Base-by-base conservation (phyloP, 2,113 vertebrate species). In the Thamnaconus septentrionalis region DNA sequence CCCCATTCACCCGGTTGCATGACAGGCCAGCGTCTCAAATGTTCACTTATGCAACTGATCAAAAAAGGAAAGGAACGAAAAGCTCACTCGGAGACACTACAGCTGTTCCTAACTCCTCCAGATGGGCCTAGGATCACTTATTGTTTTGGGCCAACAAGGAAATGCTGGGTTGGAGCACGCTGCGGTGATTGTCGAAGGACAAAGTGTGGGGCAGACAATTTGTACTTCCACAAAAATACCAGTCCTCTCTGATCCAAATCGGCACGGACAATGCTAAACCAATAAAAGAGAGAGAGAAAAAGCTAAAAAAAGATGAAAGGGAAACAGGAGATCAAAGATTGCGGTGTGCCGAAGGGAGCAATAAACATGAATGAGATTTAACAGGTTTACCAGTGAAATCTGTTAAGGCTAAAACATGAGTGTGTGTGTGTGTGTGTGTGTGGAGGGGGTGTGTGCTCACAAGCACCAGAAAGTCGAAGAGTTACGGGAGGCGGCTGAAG, bases 41-140 rank as follows among this genome's bases (percentile, higher is more conserved):
- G 64, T 52, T 81, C 44, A 65, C 66, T 82, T 77, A 80, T 71
- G 67, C 54, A 77, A 80, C 69, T 71, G 54, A 83, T 71, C 8
- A 3, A 48, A 44, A 41, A 70, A 12, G 45, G 50, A 65, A 61
- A 49, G 31, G 63, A 77, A 71, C 65, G 66, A 67, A 78, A 68
- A 3, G 47, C 42, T 62, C 50, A 67, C 72, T 74, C 54, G 64
- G 75, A 68, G 49, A 76, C 61, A 69, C 59, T 10, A 39, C 56
- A 73, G 55, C 64, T 64, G 77, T 79, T 66, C 53, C 55, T 58
- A 61, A 58, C 58, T 39, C 44, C 47, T 43, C 73, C 43, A 58
- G 59, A 60, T 57, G 51, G 61, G 66, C 50, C 59, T 59, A 72
- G 66, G 46, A 62, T 71, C 56, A 75, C 65, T 56, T 76, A 64